phyloP scores from a whole-genome alignment of 2,888 invertebrate genomes.

The Pseudoips prasinana region DNA sequence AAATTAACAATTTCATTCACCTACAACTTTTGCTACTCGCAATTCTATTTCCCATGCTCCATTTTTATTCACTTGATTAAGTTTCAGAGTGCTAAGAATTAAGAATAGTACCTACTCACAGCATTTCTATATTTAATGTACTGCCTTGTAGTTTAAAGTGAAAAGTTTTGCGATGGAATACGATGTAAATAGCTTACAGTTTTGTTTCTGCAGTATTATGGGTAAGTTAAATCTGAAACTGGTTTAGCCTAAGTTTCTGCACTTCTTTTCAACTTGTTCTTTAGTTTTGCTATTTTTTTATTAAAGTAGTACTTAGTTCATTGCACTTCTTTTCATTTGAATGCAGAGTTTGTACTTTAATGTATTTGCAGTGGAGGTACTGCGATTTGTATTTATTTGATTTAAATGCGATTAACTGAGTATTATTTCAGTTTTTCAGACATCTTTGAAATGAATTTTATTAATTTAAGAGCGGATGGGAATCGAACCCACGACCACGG shows the following conservation, averaged over 20 bases:
- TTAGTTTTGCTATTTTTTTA: too few species aligned
- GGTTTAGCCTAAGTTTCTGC: slow-evolving; percentile 19
- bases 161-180: slow-evolving; percentile 36
- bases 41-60: slow-evolving; percentile 19
- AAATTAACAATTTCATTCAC: slow-evolving; percentile 17
- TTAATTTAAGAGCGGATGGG: too few species aligned
- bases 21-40: slow-evolving; percentile 3
- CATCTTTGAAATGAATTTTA: too few species aligned
- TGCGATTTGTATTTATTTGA: too few species aligned
- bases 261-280: slow-evolving; percentile 11
- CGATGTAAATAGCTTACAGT: slow-evolving; percentile 40
- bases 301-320: too few species aligned
- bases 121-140: slow-evolving; percentile 37
- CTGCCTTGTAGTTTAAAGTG: slow-evolving; percentile 27
- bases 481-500: too few species aligned
- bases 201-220: slow-evolving; percentile 21
- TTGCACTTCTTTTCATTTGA: too few species aligned
- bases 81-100: slow-evolving; percentile 30
- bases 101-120: slow-evolving; percentile 11
- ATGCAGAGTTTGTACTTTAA: too few species aligned
- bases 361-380: too few species aligned
- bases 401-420: too few species aligned
- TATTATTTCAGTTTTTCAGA: too few species aligned
- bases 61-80: slow-evolving; percentile 30
- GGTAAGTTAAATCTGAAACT: slow-evolving; percentile 20